Conservation (phyloP, 2,113 vertebrate species). For the Dasyurus viverrinus region DNA sequence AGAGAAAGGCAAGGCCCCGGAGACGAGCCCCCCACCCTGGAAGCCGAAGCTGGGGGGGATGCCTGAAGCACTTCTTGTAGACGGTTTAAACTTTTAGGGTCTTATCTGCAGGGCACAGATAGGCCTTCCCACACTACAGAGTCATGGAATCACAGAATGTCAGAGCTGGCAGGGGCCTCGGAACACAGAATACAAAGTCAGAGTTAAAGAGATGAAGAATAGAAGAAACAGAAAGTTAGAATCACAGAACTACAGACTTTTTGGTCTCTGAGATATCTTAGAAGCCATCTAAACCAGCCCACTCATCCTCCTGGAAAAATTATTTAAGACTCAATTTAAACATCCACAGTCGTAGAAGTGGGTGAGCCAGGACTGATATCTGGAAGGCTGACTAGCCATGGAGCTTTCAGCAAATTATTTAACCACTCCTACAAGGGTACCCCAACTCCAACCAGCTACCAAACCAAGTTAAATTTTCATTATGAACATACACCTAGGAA, state of each 20-base stretch:
- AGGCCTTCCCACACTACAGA: background rate
- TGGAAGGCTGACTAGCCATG: background rate
- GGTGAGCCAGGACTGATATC: background rate
- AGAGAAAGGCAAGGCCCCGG: background rate
- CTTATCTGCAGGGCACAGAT: background rate
- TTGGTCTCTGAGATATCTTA: background rate
- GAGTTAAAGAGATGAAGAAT: background rate
- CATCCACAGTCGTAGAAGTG: background rate
- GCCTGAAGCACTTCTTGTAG: background rate
- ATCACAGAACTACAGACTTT: background rate
- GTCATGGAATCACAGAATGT: background rate
- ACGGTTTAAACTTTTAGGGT: background rate
- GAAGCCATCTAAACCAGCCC: background rate
- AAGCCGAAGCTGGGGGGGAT: background rate
- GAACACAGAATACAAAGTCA: background rate
- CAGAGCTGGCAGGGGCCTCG: background rate
- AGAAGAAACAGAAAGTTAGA: background rate
- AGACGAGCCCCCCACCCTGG: background rate
- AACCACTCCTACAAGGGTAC: background rate
- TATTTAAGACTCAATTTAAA: background rate
- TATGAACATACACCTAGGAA: background rate
- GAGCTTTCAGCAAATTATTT: background rate
- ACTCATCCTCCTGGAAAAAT: background rate
- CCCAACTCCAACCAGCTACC: background rate
- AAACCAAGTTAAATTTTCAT: background rate